Evolutionary conservation across 1,140 invertebrate species (phyloP), one percentile per base, ranked within the genome.

Genomic region (Oncopodura yosiiana): DNA sequence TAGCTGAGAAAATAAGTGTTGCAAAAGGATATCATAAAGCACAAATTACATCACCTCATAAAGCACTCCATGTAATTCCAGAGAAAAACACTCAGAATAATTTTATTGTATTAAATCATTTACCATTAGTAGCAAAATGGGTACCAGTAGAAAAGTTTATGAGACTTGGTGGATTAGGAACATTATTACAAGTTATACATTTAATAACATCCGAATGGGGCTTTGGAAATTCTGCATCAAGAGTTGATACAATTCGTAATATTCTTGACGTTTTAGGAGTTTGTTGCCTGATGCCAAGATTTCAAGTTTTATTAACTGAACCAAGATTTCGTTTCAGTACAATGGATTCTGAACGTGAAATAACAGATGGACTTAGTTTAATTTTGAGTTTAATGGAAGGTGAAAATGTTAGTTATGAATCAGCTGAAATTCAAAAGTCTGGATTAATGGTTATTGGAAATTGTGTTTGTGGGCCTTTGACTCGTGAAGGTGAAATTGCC

Each of bases 121-220:
- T 49, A 3, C 52, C 57, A n/a, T 26, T 39, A n/a, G 18, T 18
- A 19, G 34, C 26, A 26, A 65, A 61, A 27, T 63, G 64, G 42
- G 49, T 60, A 4, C 26, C 46, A 14, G 46, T 29, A 11, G 44
- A 39, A 46, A 34, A 34, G 16, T 48, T 52, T 42, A 12, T 50
- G 16, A 34, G 43, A 23, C 44, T 49, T 27, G 29, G 53, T 34
- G 59, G 59, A 30, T 30, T 61, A 12, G 30, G 55, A 1, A 27
- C 38, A 1, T 36, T 96, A 1, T 72, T 94, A 29, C 82, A 88
- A 69, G 83, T 94, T 1, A 85, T 95, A n/a, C n/a, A n/a, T 46
- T 86, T 85, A 2, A 84, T 89, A 67, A 82, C 88, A 0, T 86
- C 88, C 64, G 87, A 92, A 64, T 94, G 91, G 89, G n/a, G n/a